Conservation (phyloP, 2,797 vertebrate species). For the Melanotaenia trifasciata region DNA sequence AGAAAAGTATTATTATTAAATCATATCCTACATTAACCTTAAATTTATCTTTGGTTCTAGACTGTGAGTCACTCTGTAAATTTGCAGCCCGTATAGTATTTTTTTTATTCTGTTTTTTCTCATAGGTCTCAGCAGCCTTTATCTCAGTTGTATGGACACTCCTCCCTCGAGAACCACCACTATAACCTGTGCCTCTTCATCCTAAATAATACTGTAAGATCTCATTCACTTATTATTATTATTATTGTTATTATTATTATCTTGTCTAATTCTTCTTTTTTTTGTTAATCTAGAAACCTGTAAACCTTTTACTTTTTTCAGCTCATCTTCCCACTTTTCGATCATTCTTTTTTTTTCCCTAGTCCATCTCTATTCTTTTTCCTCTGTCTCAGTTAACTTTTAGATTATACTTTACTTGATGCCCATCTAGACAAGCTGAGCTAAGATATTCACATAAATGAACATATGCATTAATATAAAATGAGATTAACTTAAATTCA, state of each 20-base stretch:
- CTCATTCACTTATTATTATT: neutral
- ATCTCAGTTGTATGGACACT: constrained; percentile 74
- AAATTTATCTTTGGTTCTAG: neutral
- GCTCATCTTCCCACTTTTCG: too few relatives aligned
- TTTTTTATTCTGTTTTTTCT: neutral
- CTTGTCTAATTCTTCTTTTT: neutral
- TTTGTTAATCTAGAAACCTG: neutral
- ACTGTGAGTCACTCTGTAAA: neutral
- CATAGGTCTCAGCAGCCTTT: constrained; percentile 73
- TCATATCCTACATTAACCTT: neutral
- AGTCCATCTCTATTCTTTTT: neutral
- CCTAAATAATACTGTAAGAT: constrained; percentile 70
- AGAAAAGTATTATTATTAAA: neutral
- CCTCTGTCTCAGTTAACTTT: neutral
- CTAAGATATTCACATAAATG: neutral
- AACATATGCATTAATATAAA: neutral
- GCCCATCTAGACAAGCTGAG: neutral
- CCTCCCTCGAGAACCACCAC: constrained; percentile 76
- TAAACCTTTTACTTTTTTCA: neutral
- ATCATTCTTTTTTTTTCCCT: neutral
- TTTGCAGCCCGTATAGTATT: neutral
- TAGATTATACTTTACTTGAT: neutral
- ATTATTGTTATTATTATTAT: neutral
- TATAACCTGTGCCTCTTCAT: constrained; percentile 75
- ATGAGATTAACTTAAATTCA: neutral